These are phyloP conservation scores for Spheniscus mendiculus DNA, from an alignment of 2,113 vertebrate genomes.

Conservation along the genomic window DNA sequence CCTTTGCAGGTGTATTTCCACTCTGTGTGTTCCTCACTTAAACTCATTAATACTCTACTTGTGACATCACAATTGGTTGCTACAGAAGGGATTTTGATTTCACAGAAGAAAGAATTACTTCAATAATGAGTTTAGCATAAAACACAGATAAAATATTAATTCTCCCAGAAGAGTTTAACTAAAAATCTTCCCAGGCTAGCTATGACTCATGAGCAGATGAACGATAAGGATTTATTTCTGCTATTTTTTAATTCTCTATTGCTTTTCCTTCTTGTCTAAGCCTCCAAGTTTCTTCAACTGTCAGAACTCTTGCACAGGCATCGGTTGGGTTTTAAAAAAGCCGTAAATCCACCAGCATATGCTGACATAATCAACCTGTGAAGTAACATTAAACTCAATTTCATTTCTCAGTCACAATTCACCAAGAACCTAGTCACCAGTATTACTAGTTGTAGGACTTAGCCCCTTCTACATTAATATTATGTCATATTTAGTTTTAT, in stretches of 20 bases:
- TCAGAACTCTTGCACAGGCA: not conserved
- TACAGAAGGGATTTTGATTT: constrained; percentile 1
- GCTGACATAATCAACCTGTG: not conserved
- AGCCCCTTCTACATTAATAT: not conserved
- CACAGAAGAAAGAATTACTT: not conserved
- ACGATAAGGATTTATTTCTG: constrained; percentile 21
- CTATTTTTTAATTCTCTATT: not conserved
- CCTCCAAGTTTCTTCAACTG: not conserved
- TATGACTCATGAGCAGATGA: constrained; percentile 25
- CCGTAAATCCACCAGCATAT: not conserved
- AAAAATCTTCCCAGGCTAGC: constrained; percentile 25
- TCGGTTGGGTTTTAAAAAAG: not conserved
- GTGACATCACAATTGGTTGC: not conserved
- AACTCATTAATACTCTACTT: not conserved
- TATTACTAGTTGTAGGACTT: not conserved
- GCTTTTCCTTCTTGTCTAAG: not conserved
- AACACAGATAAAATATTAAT: constrained; percentile 36
- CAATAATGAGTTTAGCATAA: not conserved
- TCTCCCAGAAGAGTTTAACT: not conserved
- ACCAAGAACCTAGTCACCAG: not conserved
- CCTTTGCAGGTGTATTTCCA: not conserved
- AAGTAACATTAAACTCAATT: not conserved
- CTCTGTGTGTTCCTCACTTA: not conserved
- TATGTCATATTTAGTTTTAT: not conserved
- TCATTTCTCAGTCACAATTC: not conserved